Base-by-base conservation (phyloP, 1,140 invertebrate genomes). In the Drosophila sulfurigaster region DNA sequence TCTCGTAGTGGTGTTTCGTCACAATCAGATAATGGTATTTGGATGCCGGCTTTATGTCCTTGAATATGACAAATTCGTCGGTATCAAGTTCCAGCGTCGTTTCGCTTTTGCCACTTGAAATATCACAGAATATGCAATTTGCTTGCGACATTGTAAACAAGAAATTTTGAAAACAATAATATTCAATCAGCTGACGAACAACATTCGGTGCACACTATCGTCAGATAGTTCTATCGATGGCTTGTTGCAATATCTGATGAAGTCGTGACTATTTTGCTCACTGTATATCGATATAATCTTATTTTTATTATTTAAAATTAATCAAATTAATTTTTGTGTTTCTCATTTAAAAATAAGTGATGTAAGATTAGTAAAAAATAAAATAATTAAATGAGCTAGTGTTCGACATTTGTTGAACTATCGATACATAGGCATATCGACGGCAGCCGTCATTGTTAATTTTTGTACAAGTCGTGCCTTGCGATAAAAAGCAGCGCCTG, bases 31-130 rank as follows among this genome's bases (percentile, higher is more conserved):
- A 96, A 93, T 99, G 98, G 93, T 96, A 95, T 15, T 94, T 94
- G 1, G 97, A 95, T 0, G 95, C 97, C 13, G 98, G 97, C 90
- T 95, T 95, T 38, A 98, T 98, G 90, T 98, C 97, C 62, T 95
- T 94, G 87, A 98, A 97, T 32, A 97, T 96, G 11, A 96, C 94
- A 48, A 97, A 93, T 57, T 96, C 94, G 2, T 97, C 95, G 88
- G 97, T 96, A 95, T 98, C 94, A 78, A 93, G 94, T 66, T 93
- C 91, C 75, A 95, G 94, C 65, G 95, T 94, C 0, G 94, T 94
- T 1, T 94, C 90, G 28, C 94, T 93, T 67, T 94, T 92, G 48
- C 95, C 95, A 57, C 94, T 49, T 13, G n/a, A 28, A 59, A 49
- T 41, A 68, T 56, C 32, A 68, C 2, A 11, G 30, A 51, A 43